Conservation (phyloP, 2,797 vertebrate genomes). For the Microchirus variegatus region DNA sequence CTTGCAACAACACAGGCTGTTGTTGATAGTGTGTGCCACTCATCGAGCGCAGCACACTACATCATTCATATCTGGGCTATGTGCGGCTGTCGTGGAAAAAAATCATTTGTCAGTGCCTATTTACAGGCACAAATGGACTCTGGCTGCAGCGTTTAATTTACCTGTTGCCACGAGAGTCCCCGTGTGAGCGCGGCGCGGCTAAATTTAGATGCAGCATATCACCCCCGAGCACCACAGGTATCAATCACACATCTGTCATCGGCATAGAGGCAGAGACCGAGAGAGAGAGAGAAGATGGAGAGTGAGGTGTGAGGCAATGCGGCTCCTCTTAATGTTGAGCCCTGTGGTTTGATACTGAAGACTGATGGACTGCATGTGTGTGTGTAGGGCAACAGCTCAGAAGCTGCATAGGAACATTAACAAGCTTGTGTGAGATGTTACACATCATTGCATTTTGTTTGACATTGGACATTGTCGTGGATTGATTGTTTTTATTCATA, state of each 20-base stretch:
- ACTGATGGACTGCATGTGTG: slow-evolving; percentile 5
- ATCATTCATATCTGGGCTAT: slow-evolving; percentile 56
- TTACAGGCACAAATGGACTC: slow-evolving; percentile 72
- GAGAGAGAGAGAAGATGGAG: background rate
- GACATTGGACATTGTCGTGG: background rate
- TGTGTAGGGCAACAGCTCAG: background rate
- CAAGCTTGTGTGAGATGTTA: background rate
- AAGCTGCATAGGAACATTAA: too few species aligned
- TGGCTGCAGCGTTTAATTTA: slow-evolving; percentile 71
- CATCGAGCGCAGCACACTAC: slow-evolving; percentile 31
- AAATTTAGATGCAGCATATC: slow-evolving; percentile 77
- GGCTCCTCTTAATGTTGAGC: slow-evolving; percentile 34
- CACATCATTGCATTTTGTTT: background rate
- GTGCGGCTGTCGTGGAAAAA: slow-evolving; percentile 58
- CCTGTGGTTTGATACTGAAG: slow-evolving; percentile 31
- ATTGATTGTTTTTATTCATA: background rate
- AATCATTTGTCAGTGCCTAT: slow-evolving; percentile 72
- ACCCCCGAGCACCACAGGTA: slow-evolving; percentile 56
- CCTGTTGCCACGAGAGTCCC: slow-evolving; percentile 68
- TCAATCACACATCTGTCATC: slow-evolving; percentile 78
- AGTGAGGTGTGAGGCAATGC: slow-evolving; percentile 30
- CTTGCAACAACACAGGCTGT: background rate
- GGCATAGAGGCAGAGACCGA: slow-evolving; percentile 10
- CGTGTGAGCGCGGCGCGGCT: slow-evolving; percentile 51
- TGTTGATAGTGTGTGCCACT: slow-evolving; percentile 19